Evolutionary conservation across 2,113 vertebrate genomes (phyloP).

Genomic region (Calonectris borealis): DNA sequence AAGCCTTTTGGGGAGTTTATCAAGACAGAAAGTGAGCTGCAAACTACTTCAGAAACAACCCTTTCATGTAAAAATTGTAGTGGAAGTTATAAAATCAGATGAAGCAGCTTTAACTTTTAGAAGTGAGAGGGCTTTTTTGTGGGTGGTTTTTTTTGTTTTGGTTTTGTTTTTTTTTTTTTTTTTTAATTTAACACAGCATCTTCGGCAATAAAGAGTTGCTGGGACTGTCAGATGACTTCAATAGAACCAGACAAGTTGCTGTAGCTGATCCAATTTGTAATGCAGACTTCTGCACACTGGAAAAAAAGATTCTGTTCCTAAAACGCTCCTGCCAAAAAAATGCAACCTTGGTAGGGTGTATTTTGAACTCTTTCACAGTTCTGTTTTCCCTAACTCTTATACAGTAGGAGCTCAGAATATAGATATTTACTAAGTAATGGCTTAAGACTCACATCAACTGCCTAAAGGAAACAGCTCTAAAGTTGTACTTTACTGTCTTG

Average conservation of each 20-base stretch:
- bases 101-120: not conserved
- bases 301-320: conserved; percentile 48
- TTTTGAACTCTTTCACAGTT: conserved; percentile 52
- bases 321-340: conserved; percentile 62
- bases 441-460: conserved; percentile 34
- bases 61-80: conserved; percentile 33
- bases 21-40: conserved; percentile 9
- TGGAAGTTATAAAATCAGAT: conserved; percentile 21
- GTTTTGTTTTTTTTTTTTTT: not conserved
- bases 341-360: conserved; percentile 59
- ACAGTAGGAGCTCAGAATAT: conserved; percentile 36
- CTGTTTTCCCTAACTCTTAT: conserved; percentile 12
- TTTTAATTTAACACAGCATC: conserved; percentile 23
- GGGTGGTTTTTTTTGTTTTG: not conserved
- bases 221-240: conserved; percentile 62
- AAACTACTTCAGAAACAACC: conserved; percentile 41
- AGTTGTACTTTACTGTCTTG: not conserved
- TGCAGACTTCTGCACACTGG: conserved; percentile 65
- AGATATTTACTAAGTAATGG: not conserved
- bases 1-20: conserved; percentile 27
- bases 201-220: conserved; percentile 21
- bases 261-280: conserved; percentile 63
- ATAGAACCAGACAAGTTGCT: conserved; percentile 57
- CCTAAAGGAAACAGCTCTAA: conserved; percentile 47
- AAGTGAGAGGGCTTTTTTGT: conserved; percentile 2